Evolutionary conservation across 2,888 invertebrate species (phyloP), one percentile per base, ranked within the genome.

Genomic region (Holacanthella duospinosa): DNA sequence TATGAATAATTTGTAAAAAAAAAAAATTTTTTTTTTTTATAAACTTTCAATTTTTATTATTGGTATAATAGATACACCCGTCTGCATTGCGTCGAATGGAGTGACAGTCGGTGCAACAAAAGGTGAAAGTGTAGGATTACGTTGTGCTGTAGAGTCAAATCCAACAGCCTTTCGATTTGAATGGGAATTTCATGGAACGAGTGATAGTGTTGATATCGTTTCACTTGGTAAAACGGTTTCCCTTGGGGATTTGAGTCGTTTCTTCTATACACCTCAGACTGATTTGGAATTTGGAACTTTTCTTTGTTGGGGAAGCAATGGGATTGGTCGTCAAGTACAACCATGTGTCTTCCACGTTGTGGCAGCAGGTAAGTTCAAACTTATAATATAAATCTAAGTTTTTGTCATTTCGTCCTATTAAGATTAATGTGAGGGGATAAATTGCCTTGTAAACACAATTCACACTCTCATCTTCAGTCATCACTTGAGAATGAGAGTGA

Each of bases 141-240:
- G 86, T 76, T 92, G 92, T 77, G 86, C 88, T 68, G 90, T 92
- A 65, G 89, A 91, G 75, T 88, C 91, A 72, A 90, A 90, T 76
- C 92, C 92, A n/a, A 84, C 88, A 9, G 66, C 66, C 16, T 66
- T 64, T 43, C 61, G 63, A 27, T 70, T 70, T 58, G 70, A 70
- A 55, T 70, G 70, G 70, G 70, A 70, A 61, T 70, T 70, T 59
- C 70, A 70, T 59, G 68, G 68, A 44, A 43, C 68, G 57, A 64
- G 57, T 55, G 70, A 70, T 58, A 67, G 66, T 36, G 63, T 64
- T 54, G 68, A 70, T 63, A 65, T 68, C 19, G 64, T 70, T 62
- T 67, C 68, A 28, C 62, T 62, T 16, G 70, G 70, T 26, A 63
- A 62, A 53, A 63, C 55, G 19, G 64, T 66, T 28, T 66, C 68